Evolutionary conservation across 1,140 invertebrate genomes (phyloP).

Genomic region (Arion vulgaris): DNA sequence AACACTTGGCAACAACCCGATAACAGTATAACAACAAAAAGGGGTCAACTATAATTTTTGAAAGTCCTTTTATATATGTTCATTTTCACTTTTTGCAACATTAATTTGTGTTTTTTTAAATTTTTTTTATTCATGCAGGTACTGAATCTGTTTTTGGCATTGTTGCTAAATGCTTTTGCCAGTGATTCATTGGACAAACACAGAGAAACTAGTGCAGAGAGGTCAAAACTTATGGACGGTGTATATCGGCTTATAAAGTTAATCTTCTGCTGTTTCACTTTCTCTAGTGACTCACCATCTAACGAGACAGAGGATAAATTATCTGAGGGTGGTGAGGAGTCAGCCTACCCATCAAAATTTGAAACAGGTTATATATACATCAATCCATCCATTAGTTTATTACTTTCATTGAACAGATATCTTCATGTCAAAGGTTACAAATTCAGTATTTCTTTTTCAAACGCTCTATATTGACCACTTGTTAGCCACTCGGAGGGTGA

Average conservation of each 20-base stretch:
- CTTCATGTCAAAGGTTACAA: too few species aligned
- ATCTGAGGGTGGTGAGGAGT: not conserved
- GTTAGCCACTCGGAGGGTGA: too few species aligned
- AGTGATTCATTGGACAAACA: conserved; percentile 81
- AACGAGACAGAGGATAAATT: not conserved
- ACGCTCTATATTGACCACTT: too few species aligned
- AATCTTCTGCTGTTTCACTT: conserved; percentile 53
- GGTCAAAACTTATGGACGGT: conserved; percentile 55
- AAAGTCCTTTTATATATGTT: too few species aligned
- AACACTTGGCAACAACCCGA: too few species aligned
- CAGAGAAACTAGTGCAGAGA: conserved; percentile 80
- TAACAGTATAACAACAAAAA: too few species aligned
- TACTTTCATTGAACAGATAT: too few species aligned
- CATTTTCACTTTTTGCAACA: too few species aligned
- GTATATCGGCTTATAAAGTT: conserved; percentile 52
- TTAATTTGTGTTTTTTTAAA: too few species aligned
- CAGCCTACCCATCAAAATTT: not conserved
- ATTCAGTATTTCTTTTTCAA: too few species aligned
- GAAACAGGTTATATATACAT: not conserved
- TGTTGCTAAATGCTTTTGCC: conserved; percentile 98
- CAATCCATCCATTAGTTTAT: too few species aligned
- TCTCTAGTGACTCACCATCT: not conserved
- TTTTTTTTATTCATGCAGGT: conserved; percentile 78
- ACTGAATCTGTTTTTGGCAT: conserved; percentile 98
- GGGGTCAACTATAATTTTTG: too few species aligned